Base-by-base conservation (phyloP, 2,113 vertebrate species). In the Myxocyprinus asiaticus region DNA sequence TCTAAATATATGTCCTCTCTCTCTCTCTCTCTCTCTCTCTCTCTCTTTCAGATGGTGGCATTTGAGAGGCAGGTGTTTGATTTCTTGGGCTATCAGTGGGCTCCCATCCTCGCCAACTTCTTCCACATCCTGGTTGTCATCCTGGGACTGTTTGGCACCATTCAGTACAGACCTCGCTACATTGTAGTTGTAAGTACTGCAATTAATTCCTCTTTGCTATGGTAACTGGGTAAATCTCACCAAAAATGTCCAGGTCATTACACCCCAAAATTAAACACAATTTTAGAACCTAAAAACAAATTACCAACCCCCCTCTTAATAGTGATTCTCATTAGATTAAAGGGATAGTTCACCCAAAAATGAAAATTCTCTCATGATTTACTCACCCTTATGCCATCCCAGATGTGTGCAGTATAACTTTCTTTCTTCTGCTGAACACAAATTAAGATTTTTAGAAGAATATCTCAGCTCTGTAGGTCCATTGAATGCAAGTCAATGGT, bases 61-160 rank as follows among this genome's bases (percentile, higher is more conserved):
- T 87, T 97, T 71, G 95, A 97, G 84, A 93, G 95, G 70, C 96
- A 97, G 82, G 95, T 96, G 72, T 97, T 97, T 0, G 95, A 97
- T 90, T 96, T 98, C 88, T 92, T 97, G 88, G 95, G 95, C 0
- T 96, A 95, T 89, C 96, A 97, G 87, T 96, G 95, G 96, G 95
- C 93, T 0, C 95, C 96, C 0, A 96, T 97, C 86, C 92, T 98
- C 0, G 94, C 95, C 90, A 97, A 96, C 91, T 97, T 97, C 85
- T 86, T 95, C 84, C 95, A 96, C 90, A 95, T 95, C 86, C 90
- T 96, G 80, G 80, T 95, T 2, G 94, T 97, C 48, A 95, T 98
- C 87, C 93, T 97, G 0, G 95, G 96, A 77, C 93, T 96, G 9
- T 98, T 97, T 0, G 96, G 96, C 80, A 96, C 97, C 58, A 93